Conservation (phyloP, 2,888 invertebrate species). For the Drosophila multiciliata region DNA sequence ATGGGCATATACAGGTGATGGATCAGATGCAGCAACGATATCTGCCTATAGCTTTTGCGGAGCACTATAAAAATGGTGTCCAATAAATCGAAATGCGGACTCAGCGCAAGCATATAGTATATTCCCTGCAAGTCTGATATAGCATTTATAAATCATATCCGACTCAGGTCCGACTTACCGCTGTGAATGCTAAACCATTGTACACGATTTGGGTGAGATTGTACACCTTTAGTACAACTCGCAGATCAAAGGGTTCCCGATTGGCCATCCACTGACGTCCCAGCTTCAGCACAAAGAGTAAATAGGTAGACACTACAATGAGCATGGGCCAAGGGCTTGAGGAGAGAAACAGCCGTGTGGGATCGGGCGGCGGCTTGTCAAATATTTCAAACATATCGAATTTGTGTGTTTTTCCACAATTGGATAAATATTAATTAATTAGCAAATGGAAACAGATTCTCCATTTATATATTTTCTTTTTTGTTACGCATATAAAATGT, state of each 20-base stretch:
- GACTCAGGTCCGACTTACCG: conserved; percentile 30
- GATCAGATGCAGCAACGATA: conserved; percentile 50
- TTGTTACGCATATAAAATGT: not conserved
- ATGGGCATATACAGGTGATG: conserved; percentile 62
- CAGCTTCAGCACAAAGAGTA: conserved; percentile 52
- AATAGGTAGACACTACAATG: conserved; percentile 28
- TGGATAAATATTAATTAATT: not conserved
- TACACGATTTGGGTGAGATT: conserved; percentile 48
- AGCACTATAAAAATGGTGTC: conserved; percentile 65
- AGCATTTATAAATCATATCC: not conserved
- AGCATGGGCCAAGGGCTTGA: conserved; percentile 41
- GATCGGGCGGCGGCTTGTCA: conserved; percentile 30
- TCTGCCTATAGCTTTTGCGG: conserved; percentile 58
- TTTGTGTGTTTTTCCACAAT: not conserved
- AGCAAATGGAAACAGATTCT: not conserved
- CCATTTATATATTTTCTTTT: not conserved
- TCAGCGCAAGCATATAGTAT: conserved; percentile 12
- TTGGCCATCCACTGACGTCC: conserved; percentile 43
- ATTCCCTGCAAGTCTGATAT: conserved; percentile 15
- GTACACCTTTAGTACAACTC: conserved; percentile 33
- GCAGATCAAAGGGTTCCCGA: conserved; percentile 44
- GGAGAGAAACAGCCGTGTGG: conserved; percentile 35
- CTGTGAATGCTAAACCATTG: conserved; percentile 31
- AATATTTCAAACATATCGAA: conserved; percentile 38
- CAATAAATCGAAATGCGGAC: conserved; percentile 43